Base-by-base conservation (phyloP, 2,888 invertebrate species). In the Polymixis lichenea region DNA sequence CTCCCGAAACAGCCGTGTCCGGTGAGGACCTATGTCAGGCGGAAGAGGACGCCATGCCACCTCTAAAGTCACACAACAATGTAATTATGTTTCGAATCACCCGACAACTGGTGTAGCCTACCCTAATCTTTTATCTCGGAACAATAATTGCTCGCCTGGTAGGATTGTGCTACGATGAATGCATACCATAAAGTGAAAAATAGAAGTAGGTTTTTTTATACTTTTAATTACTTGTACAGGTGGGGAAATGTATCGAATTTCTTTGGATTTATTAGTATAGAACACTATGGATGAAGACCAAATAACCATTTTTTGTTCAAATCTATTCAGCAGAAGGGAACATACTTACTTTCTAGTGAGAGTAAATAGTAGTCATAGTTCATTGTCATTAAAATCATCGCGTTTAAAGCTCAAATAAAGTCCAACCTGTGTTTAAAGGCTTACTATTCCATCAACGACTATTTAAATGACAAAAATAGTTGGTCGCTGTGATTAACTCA, bases 121-220 rank as follows among this genome's bases (percentile, higher is more conserved):
- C 58, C 58, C 15, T 2, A 25, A 28, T 74, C 60, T 74, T 74
- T 74, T 73, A 60, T 60, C 25, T 60, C 28, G 25, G 49, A 60
- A 73, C 73, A 43, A 32, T 69, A 70, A 73, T 51, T 73, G 28
- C 22, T 60, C 17, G 28, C 60, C 32, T 58, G 19, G 32, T 72
- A 38, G 56, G 7, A 56, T 56, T 56, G 19, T n/a, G 25, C 49
- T 4, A 11, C 68, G 6, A 51, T 15, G 25, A 38, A 65, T 66
- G 2, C 17, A 43, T 69, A 25, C 9, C 13, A 17, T 43, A 11
- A 7, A 15, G 22, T 43, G 15, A 9, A 43, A 58, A 69, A 25
- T 46, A 46, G 11, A 64, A 25, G n/a, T 25, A 9, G 9, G n/a
- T 43, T 25, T 7, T 25, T 7, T 8, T 9, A 15, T n/a, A 22